Conservation (phyloP, 2,888 invertebrate genomes). For the Drosophila acutilabella region DNA sequence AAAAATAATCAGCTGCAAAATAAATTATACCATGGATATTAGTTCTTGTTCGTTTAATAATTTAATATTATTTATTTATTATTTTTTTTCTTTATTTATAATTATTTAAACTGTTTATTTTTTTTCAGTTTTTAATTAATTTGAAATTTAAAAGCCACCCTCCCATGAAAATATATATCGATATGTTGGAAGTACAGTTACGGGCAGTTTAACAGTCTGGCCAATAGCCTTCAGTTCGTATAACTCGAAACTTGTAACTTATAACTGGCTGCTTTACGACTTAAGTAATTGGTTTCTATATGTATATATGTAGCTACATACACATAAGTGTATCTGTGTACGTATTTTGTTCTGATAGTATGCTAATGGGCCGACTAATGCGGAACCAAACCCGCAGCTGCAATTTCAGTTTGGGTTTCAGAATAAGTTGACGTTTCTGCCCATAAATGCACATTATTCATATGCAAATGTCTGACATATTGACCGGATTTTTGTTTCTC, state of each 20-base stretch:
- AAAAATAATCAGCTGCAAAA: too few relatives aligned
- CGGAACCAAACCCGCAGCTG: constrained; percentile 38
- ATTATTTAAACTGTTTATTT: too few relatives aligned
- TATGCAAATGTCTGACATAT: constrained; percentile 55
- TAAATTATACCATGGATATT: too few relatives aligned
- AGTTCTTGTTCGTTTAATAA: too few relatives aligned
- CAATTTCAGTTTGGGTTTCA: constrained; percentile 5
- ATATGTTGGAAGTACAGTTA: constrained; percentile 17
- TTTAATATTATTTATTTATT: too few relatives aligned
- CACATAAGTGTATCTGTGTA: not conserved
- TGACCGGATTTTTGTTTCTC: constrained; percentile 29
- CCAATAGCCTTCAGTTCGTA: not conserved
- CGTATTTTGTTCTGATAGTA: constrained; percentile 8
- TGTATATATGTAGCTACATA: not conserved
- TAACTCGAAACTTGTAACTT: constrained; percentile 4
- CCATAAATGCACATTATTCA: constrained; percentile 41
- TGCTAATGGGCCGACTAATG: constrained; percentile 35
- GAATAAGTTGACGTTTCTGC: not conserved
- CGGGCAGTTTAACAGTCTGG: constrained; percentile 26
- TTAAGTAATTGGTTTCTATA: constrained; percentile 8
- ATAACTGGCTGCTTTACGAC: constrained; percentile 12
- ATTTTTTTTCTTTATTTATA: too few relatives aligned
- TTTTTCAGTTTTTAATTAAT: not conserved
- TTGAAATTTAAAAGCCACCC: not conserved
- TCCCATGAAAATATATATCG: constrained; percentile 4